Base-by-base conservation (phyloP, 1,140 invertebrate species). In the Bicyclus anynana region DNA sequence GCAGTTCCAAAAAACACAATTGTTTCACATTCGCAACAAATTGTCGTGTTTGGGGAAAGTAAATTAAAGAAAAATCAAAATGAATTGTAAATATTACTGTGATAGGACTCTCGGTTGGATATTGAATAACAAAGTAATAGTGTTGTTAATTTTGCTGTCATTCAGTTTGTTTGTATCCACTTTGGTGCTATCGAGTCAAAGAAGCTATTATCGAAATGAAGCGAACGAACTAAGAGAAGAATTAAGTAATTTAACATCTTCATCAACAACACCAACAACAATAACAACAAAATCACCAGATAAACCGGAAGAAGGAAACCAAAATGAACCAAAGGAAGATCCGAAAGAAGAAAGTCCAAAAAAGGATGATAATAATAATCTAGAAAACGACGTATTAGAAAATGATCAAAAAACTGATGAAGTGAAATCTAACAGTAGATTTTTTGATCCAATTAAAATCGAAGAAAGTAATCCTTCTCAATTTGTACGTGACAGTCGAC, bases 121-220 rank as follows among this genome's bases (percentile, higher is more conserved):
- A 67, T 37, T 84, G 26, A 75, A 87, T 23, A 87, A 87, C 48
- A 87, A 87, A 68, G 54, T 80, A 0, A 87, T 87, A 35, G 84
- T 87, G 5, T 68, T 87, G 5, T 67, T 87, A 1, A 66, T 69
- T 53, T 46, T 85, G 16, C 48, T 87, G 4, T 83, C 74, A 1
- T 87, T 87, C 38, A 75, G 72, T 38, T 54, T 85, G 4, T 83
- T 87, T 14, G 73, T 87, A 1, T 87, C 84, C 10, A 82, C 78
- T 0, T 59, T 78, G 29, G 75, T 69, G 1, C 17, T 87, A 9
- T 69, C 80, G 12, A 73, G 69, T 48, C 80, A 87, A 52, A 81
- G 65, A 27, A 84, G 81, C 16, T 63, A 68, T 46, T 33, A 74
- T 10, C 38, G 37, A 9, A 33, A 10, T 14, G 74, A 84, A 52